A percentile compares a stretch with the other conserved stretches of the same genome.
phyloP scores from a whole-genome alignment of 2,888 invertebrate genomes.

The Drosophila leonis region DNA sequence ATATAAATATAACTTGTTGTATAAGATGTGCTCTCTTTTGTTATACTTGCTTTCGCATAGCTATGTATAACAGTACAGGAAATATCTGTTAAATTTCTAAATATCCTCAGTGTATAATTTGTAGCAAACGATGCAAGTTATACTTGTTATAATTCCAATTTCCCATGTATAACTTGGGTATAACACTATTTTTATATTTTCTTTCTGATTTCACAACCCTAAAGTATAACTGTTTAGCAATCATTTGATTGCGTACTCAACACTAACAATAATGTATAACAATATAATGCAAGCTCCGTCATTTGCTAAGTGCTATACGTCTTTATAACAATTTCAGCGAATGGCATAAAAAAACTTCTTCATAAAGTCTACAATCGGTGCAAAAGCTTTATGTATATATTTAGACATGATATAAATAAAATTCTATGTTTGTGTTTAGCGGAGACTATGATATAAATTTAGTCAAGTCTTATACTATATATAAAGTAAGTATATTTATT shows the following conservation, averaged over 20 bases:
- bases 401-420: neutral
- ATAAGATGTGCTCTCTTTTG: neutral
- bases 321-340: neutral
- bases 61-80: conserved; percentile 1
- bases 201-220: neutral
- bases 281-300: too few species aligned
- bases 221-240: neutral
- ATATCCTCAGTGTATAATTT: neutral
- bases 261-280: too few species aligned
- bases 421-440: conserved; percentile 3
- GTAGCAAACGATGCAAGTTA: neutral
- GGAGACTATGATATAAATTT: neutral
- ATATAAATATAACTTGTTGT: conserved; percentile 4
- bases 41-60: neutral
- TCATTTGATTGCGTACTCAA: neutral
- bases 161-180: neutral
- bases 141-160: neutral
- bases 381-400: neutral
- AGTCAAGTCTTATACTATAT: neutral
- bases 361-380: neutral
- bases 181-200: neutral
- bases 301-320: neutral
- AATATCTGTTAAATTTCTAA: neutral
- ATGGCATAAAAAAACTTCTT: conserved; percentile 26
- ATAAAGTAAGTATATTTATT: neutral